These are phyloP conservation scores for Heliangelus exortis DNA, from an alignment of 2,797 vertebrate species.

Conservation along the genomic window DNA sequence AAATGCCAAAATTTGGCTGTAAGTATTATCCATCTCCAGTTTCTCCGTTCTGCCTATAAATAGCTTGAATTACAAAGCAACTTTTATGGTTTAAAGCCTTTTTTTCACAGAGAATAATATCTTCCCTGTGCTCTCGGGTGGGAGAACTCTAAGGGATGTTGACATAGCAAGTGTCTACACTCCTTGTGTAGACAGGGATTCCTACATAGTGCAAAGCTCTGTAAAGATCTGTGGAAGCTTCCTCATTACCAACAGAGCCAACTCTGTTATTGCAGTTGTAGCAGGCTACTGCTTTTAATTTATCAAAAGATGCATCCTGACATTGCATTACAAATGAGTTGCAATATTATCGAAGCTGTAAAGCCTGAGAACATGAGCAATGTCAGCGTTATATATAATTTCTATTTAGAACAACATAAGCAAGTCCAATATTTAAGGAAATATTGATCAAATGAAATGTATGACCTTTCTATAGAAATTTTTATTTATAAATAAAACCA, in stretches of 20 bases:
- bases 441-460: neutral
- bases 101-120: neutral
- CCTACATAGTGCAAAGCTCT: neutral
- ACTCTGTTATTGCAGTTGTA: neutral
- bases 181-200: accelerated
- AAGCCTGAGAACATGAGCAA: neutral
- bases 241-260: neutral
- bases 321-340: neutral
- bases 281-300: neutral
- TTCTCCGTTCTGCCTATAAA: neutral
- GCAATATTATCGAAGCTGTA: neutral
- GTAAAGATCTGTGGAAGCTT: neutral
- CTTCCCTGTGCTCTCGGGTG: neutral
- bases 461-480: neutral
- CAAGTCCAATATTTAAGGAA: neutral
- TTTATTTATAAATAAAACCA: neutral
- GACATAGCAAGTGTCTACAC: neutral
- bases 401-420: neutral
- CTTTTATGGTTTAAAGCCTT: neutral
- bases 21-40: neutral
- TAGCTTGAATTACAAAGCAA: neutral
- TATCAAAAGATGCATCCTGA: neutral
- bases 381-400: neutral
- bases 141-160: neutral
- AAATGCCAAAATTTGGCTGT: neutral